Evolutionary conservation across 2,888 invertebrate species (phyloP), one percentile per base, ranked within the genome.

Genomic region (Chrysodeixis includens): DNA sequence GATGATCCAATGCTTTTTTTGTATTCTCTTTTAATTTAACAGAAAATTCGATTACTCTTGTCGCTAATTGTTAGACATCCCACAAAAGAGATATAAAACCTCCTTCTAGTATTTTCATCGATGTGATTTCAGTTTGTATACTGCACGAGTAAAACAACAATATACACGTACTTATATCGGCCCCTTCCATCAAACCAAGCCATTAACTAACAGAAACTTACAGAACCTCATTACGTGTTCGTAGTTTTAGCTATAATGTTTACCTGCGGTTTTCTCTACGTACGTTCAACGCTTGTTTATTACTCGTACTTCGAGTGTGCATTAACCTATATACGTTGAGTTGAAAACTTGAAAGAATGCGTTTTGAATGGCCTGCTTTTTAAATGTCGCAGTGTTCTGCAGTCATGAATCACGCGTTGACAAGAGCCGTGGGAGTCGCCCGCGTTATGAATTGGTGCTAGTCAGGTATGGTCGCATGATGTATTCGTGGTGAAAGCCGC

Each of bases 351-450:
- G 56, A 74, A 74, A 69, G 71, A 74, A 74, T 74, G 74, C 61
- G 66, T 79, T 76, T 66, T 67, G 62, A 76, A 78, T 73, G 79
- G 70, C 68, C 76, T 73, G 75, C 71, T 65, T 78, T 83, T 85
- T 81, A 81, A 83, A 83, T 81, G 80, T 78, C 83, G 81, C 80
- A 76, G 76, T 71, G 66, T 73, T 78, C 81, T 82, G 79, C 81
- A 83, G 71, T 73, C 74, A 88, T 88, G 81, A 86, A 89, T 88
- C 86, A 90, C 83, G 73, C 73, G 71, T 69, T 78, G 78, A 78
- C 78, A 79, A 76, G 69, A 73, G 62, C 70, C 55, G 60, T 61
- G 71, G 62, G 65, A 73, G 58, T 56, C 64, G 63, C 54, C 30
- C 53, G 65, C 57, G 69, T 76, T 70, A 73, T 78, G 79, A 78